Base-by-base conservation (phyloP, 2,113 vertebrate species). In the Procavia capensis region DNA sequence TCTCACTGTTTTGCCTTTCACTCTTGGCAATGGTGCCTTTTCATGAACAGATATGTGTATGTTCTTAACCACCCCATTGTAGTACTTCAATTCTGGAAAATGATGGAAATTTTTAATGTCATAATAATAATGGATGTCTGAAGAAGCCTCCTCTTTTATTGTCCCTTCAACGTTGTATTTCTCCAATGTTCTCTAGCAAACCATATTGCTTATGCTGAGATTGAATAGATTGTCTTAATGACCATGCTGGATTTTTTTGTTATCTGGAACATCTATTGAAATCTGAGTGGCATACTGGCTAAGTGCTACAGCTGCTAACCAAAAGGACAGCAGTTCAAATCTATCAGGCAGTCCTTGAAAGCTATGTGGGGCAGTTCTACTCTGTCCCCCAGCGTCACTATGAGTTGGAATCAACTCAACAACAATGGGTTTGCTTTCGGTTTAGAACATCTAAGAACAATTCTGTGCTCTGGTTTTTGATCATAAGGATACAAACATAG, bases 401-500 rank as follows among this genome's bases (percentile, higher is more conserved):
- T n/a, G n/a, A n/a, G n/a, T n/a, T n/a, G n/a, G n/a, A n/a, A n/a
- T n/a, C n/a, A n/a, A n/a, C n/a, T n/a, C n/a, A n/a, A n/a, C n/a
- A n/a, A n/a, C n/a, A n/a, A n/a, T n/a, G n/a, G n/a, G n/a, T n/a
- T n/a, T n/a, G n/a, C n/a, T n/a, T n/a, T n/a, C n/a, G n/a, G n/a
- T 68, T 19, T 93, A 54, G 36, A 87, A 68, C 17, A 9, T 57
- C 41, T 83, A 63, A 88, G 43, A 92, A 57, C 43, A 88, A 45
- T 24, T 74, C 41, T 74, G 2, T 78, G 50, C 31, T 93, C 75
- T 78, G 17, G 5, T n/a, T 72, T 90, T 91, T 29, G 25, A 29
- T 93, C 25, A 92, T 85, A 94, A 96, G 85, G 17, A 82, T 61
- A 85, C 14, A 90, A 94, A 68, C 36, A 84, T 16, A 88, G 39